phyloP scores from a whole-genome alignment of 2,797 vertebrate genomes.

The Todus mexicanus region DNA sequence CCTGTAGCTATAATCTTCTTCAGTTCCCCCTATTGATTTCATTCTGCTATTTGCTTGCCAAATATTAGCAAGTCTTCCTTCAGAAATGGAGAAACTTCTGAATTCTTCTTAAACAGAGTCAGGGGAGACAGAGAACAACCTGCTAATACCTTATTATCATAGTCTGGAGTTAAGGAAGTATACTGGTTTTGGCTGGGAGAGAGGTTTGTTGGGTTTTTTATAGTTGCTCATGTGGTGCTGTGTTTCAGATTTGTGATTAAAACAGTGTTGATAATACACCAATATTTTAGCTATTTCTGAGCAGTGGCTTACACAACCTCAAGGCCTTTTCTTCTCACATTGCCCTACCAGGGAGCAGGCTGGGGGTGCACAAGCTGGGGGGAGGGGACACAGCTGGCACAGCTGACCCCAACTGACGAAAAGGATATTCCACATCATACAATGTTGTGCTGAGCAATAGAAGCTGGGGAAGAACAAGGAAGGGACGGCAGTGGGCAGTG shows the following conservation, averaged over 20 bases:
- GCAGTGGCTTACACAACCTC: background rate
- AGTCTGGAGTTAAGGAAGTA: background rate
- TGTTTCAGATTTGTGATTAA: background rate
- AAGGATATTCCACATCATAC: background rate
- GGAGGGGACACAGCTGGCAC: background rate
- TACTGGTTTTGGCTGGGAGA: background rate
- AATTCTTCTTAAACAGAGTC: background rate
- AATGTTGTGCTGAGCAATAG: rapidly evolving
- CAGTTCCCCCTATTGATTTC: slow-evolving; percentile 42
- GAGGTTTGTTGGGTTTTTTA: background rate
- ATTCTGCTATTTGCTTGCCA: slow-evolving; percentile 12
- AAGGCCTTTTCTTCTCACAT: background rate
- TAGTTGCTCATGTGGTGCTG: background rate
- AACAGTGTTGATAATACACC: background rate
- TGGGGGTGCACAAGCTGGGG: background rate
- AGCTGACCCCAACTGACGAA: background rate
- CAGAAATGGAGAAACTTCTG: background rate
- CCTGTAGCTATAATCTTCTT: slow-evolving; percentile 44
- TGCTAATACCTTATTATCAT: background rate
- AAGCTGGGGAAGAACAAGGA: background rate
- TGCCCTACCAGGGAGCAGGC: background rate
- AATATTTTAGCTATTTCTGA: background rate
- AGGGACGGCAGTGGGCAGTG: rapidly evolving
- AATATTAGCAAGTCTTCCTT: background rate
- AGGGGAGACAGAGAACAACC: background rate